Conservation (phyloP, 2,113 vertebrate genomes). For the Lonchura striata region DNA sequence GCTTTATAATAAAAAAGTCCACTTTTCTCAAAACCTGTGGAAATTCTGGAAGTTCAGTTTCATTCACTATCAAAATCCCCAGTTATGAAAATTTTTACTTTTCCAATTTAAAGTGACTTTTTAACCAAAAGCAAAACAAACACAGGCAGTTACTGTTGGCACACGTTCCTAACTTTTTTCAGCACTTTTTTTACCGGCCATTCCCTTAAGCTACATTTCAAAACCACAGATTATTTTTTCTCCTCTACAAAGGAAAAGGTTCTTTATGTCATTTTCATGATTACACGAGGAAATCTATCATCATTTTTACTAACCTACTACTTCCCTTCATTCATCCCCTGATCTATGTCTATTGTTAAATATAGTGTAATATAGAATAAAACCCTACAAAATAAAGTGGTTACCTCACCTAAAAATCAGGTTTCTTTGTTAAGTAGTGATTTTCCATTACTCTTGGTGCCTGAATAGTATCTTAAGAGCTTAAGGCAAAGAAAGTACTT, state of each 20-base stretch:
- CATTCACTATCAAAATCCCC: neutral
- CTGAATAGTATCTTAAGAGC: neutral
- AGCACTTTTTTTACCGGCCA: neutral
- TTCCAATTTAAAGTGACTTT: neutral
- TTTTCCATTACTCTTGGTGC: neutral
- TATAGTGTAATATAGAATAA: neutral
- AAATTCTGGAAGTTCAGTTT: neutral
- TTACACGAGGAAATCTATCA: neutral
- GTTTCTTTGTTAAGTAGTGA: neutral
- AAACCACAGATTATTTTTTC: constrained; percentile 28
- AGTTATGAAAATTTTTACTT: neutral
- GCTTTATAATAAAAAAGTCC: neutral
- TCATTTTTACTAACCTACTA: neutral
- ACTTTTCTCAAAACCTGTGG: neutral
- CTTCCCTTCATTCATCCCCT: constrained; percentile 12
- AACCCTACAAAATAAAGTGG: neutral
- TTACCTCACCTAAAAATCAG: constrained; percentile 25
- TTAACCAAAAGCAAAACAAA: constrained; percentile 31
- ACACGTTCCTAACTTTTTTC: neutral
- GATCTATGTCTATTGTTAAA: neutral
- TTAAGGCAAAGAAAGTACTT: constrained; percentile 2
- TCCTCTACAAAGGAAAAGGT: neutral
- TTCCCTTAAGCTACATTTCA: constrained; percentile 48
- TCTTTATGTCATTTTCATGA: neutral
- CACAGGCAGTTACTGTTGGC: constrained; percentile 7